Evolutionary conservation across 1,140 invertebrate genomes (phyloP), one percentile per base, ranked within the genome.

Genomic region (Nylanderia fulva): DNA sequence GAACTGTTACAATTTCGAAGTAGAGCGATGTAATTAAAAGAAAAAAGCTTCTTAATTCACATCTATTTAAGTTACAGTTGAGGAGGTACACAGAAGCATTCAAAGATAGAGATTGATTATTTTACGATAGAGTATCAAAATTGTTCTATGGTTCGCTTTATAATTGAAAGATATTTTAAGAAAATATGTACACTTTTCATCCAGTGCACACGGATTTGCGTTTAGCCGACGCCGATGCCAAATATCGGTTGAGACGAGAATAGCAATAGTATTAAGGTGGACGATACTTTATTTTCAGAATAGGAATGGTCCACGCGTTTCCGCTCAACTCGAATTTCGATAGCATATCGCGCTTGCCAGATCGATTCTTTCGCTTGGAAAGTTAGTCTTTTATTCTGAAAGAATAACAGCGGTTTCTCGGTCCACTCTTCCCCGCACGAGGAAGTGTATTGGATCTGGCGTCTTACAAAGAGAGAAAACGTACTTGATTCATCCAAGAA

Each of bases 351-450:
- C 36, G 24, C 63, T 45, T 76, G n/a, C 36, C 29, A 72, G 74
- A 87, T 87, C 68, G 74, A 88, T 87, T 69, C 72, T 77, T 60
- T 66, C 71, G 72, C 24, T 7, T 11, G 80, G 48, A 86, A 88
- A 77, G 24, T 75, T 77, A 29, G 21, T 45, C 72, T 61, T 85
- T 87, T 87, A 85, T 87, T 56, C 74, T 42, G 48, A 69, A 85
- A 88, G 82, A 85, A 76, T 88, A 85, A 88, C 86, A 69, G 36
- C 42, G 58, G 39, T 54, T 85, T 21, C 15, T 85, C 48, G 27
- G 27, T 42, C 7, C 11, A n/a, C 13, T n/a, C 61, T 45, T 54
- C 54, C 36, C 13, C 33, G 8, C n/a, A 69, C 18, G 24, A 27
- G 8, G 33, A n/a, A n/a, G 24, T 45, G 77, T 71, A 72, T 82